Conservation (phyloP, 2,113 vertebrate species). For the Corydoras sp. region DNA sequence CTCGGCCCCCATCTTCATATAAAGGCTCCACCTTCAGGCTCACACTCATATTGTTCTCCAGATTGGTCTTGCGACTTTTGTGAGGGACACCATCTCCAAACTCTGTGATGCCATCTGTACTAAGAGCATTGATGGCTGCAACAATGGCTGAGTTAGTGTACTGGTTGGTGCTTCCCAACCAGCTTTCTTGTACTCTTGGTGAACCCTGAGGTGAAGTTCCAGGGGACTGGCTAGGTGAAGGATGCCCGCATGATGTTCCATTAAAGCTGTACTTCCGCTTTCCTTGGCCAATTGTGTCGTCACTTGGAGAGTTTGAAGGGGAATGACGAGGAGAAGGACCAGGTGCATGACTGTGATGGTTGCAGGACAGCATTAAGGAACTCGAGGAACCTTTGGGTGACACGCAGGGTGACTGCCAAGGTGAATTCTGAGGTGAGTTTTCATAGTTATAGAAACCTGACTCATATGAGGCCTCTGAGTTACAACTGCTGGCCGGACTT, state of each 20-base stretch:
- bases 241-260: conserved; percentile 69
- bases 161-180: conserved; percentile 87
- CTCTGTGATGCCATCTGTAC: conserved; percentile 84
- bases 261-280: conserved; percentile 90
- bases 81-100: conserved; percentile 82
- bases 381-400: conserved; percentile 79
- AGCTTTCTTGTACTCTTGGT: conserved; percentile 79
- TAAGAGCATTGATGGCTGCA: conserved; percentile 91
- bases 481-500: conserved; percentile 93
- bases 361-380: conserved; percentile 76
- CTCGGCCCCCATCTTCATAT: conserved; percentile 72
- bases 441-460: conserved; percentile 89
- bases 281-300: conserved; percentile 75
- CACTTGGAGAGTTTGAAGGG: conserved; percentile 80
- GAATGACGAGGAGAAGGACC: conserved; percentile 80
- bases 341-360: conserved; percentile 69
- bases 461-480: conserved; percentile 92
- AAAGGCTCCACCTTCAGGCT: conserved; percentile 84
- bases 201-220: conserved; percentile 81
- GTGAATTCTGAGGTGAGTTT: conserved; percentile 88
- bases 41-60: conserved; percentile 76
- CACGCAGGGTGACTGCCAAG: conserved; percentile 93
- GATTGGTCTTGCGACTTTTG: conserved; percentile 82
- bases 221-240: conserved; percentile 78
- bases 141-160: conserved; percentile 95